Conservation (phyloP, 2,797 vertebrate genomes). For the Macropus fuliginosus region DNA sequence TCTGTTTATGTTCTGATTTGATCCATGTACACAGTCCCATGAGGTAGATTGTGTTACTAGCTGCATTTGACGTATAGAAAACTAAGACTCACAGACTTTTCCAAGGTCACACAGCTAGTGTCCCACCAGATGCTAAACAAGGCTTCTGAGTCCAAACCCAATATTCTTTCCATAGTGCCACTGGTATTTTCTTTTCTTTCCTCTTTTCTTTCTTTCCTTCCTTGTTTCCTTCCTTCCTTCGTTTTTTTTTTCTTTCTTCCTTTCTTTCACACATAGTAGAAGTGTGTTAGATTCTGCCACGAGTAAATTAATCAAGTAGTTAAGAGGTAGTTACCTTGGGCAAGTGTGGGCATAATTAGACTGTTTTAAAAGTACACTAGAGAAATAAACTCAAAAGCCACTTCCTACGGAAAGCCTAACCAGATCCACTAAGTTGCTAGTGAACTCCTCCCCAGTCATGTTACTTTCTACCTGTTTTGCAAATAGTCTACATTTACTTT, state of each 20-base stretch:
- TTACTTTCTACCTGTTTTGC: neutral
- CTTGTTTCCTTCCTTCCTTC: too few relatives aligned
- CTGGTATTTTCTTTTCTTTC: neutral
- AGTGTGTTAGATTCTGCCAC: neutral
- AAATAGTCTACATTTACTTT: neutral
- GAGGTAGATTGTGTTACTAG: neutral
- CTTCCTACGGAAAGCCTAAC: neutral
- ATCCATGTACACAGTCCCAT: neutral
- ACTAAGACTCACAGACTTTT: neutral
- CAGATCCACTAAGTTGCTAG: neutral
- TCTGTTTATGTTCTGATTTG: neutral
- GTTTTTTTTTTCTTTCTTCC: too few relatives aligned
- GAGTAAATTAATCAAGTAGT: neutral
- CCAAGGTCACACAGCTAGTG: neutral
- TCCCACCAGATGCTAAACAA: neutral
- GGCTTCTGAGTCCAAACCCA: neutral
- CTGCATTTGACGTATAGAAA: neutral
- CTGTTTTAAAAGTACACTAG: neutral
- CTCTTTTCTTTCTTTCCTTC: too few relatives aligned
- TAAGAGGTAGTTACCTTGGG: neutral
- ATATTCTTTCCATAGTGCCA: neutral
- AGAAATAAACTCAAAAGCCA: neutral
- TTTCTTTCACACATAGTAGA: neutral
- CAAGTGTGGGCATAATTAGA: neutral
- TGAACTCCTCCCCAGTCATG: neutral